phyloP scores from a whole-genome alignment of 2,888 invertebrate species.

The Panzeria rudis region DNA sequence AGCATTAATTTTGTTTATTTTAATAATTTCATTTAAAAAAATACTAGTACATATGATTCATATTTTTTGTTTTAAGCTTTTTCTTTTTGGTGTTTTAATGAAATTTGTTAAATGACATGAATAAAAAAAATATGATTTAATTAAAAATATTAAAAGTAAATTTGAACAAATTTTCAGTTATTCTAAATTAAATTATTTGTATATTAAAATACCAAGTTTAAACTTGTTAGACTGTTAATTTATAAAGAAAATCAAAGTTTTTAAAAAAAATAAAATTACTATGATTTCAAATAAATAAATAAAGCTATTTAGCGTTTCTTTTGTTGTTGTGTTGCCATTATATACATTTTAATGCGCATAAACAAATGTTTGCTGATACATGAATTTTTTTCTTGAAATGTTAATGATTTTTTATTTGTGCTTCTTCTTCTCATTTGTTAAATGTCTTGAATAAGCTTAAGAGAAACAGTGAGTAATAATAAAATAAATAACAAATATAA shows the following conservation, averaged over 20 bases:
- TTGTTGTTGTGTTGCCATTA: background rate
- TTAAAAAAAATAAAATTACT: background rate
- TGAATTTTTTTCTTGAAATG: background rate
- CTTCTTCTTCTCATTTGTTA: background rate
- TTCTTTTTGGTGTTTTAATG: conserved; percentile 3
- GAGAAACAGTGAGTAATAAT: background rate
- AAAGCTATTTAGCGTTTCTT: background rate
- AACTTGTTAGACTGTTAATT: background rate
- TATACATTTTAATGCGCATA: conserved; percentile 1
- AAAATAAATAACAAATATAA: conserved; percentile 4
- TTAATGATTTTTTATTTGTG: background rate
- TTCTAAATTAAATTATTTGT: background rate
- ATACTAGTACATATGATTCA: conserved; percentile 33
- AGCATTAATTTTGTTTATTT: conserved; percentile 21
- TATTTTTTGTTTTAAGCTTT: conserved; percentile 22
- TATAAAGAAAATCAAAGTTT: background rate
- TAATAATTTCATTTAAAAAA: conserved; percentile 30
- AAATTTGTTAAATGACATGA: conserved; percentile 12
- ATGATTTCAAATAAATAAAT: conserved; percentile 5
- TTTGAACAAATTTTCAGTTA: conserved; percentile 22
- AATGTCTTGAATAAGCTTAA: background rate
- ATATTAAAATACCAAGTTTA: conserved; percentile 11
- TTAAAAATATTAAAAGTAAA: conserved; percentile 13
- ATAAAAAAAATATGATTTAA: conserved; percentile 19
- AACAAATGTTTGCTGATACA: background rate